Percentiles rank a stretch among this genome's conserved stretches.
These are phyloP conservation scores for Varanus komodoensis DNA, from an alignment of 2,113 vertebrate species.

Conservation along the genomic window DNA sequence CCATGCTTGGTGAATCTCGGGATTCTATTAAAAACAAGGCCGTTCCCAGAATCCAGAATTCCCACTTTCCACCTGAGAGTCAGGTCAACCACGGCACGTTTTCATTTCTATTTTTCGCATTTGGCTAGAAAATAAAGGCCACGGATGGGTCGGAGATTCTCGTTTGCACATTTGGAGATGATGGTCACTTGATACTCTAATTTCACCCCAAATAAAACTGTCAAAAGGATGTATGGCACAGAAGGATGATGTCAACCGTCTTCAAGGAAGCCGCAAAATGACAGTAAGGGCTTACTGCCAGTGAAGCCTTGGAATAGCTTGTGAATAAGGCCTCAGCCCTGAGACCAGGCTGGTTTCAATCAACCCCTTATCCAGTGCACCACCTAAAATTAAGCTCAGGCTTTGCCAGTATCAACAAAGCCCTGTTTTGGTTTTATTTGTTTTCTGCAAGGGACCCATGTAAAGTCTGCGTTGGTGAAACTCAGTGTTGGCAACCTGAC, in stretches of 20 bases:
- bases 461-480: no score
- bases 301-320: rapidly evolving
- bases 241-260: background rate
- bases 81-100: background rate
- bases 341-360: background rate
- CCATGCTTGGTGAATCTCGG: no score
- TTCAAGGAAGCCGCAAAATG: background rate
- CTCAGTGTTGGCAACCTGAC: no score
- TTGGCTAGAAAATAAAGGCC: rapidly evolving
- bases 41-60: background rate
- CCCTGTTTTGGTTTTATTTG: background rate
- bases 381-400: background rate
- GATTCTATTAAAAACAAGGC: background rate
- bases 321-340: background rate
- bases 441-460: background rate
- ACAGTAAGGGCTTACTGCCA: background rate
- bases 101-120: background rate
- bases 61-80: slow-evolving; percentile 2
- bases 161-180: background rate
- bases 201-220: background rate
- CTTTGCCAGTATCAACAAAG: background rate
- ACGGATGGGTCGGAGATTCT: background rate
- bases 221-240: background rate
- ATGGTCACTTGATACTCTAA: background rate
- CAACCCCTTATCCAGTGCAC: no score